Base-by-base conservation (phyloP, 2,888 invertebrate genomes). In the Pandemis heparana region DNA sequence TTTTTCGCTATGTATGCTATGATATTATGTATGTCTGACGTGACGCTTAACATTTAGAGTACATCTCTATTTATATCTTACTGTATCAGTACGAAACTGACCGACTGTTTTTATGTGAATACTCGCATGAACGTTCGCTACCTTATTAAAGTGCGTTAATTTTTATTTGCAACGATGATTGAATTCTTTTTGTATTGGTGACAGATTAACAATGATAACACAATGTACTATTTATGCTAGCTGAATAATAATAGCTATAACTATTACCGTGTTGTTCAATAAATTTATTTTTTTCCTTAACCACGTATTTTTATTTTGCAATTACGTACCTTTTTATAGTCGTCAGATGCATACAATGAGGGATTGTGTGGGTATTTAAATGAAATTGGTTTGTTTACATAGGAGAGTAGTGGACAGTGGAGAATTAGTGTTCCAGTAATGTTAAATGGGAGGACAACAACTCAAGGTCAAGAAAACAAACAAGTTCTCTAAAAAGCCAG, bases 401-500 rank as follows among this genome's bases (percentile, higher is more conserved):
- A 32, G 23, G 23, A n/a, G n/a, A n/a, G n/a, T n/a, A n/a, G n/a
- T n/a, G n/a, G n/a, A n/a, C n/a, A n/a, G n/a, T n/a, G n/a, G n/a
- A n/a, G n/a, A n/a, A n/a, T n/a, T n/a, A n/a, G 3, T 43, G 9
- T 43, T 43, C 43, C 9, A 43, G 8, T 43, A 7, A 14, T 5
- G 1, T 46, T 62, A 62, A 43, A 62, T 16, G 9, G 6, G n/a
- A 38, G 2, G 9, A 6, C 16, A 7, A 16, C 16, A 14, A 8
- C n/a, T 16, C 8, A 8, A 16, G 51, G 51, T 18, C 7, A 53
- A 53, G 14, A 41, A 41, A 18, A 53, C 5, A 41, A 53, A 66
- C 18, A 14, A 39, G 12, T 66, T 66, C 68, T 79, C 77, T 82
- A 81, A 83, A 82, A 81, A 79, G 75, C 77, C 79, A 77, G 78